A percentile compares a stretch with the other conserved stretches of the same genome.
Evolutionary conservation across 2,888 invertebrate species (phyloP).

Genomic region (Protodeltote pygarga): DNA sequence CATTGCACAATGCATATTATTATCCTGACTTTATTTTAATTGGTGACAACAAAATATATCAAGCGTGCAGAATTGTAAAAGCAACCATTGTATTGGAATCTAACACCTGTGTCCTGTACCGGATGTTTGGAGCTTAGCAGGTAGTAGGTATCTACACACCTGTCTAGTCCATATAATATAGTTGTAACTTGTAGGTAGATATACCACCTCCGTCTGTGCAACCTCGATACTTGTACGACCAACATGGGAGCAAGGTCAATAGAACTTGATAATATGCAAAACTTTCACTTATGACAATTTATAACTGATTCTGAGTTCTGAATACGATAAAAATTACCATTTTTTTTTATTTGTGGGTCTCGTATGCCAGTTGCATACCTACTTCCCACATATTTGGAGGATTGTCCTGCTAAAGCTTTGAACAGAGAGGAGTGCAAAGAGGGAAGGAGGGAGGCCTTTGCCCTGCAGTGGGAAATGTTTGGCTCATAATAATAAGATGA

Average conservation of each 20-base stretch:
- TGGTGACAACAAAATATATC: too few relatives aligned
- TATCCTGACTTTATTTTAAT: too few relatives aligned
- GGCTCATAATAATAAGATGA: too few relatives aligned
- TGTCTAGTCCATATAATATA: constrained; percentile 34
- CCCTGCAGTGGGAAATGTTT: too few relatives aligned
- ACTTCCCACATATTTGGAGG: constrained; percentile 14
- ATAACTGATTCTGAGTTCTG: constrained; percentile 27
- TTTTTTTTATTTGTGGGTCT: constrained; percentile 1
- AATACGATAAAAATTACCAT: constrained; percentile 21
- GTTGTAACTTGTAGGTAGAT: too few relatives aligned
- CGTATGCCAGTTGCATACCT: constrained; percentile 19
- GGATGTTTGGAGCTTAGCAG: constrained; percentile 49
- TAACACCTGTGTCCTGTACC: constrained; percentile 55
- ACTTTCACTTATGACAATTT: constrained; percentile 58
- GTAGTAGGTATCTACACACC: too few relatives aligned
- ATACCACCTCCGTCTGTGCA: constrained; percentile 26
- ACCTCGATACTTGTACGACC: constrained; percentile 50
- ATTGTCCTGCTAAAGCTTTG: too few relatives aligned
- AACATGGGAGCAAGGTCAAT: constrained; percentile 59
- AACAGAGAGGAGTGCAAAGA: too few relatives aligned
- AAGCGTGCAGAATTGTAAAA: neutral
- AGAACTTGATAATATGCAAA: constrained; percentile 48
- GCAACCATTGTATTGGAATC: constrained; percentile 35
- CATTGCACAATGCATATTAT: too few relatives aligned
- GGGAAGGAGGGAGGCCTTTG: too few relatives aligned